Base-by-base conservation (phyloP, 2,113 vertebrate species). In the Colius striatus region DNA sequence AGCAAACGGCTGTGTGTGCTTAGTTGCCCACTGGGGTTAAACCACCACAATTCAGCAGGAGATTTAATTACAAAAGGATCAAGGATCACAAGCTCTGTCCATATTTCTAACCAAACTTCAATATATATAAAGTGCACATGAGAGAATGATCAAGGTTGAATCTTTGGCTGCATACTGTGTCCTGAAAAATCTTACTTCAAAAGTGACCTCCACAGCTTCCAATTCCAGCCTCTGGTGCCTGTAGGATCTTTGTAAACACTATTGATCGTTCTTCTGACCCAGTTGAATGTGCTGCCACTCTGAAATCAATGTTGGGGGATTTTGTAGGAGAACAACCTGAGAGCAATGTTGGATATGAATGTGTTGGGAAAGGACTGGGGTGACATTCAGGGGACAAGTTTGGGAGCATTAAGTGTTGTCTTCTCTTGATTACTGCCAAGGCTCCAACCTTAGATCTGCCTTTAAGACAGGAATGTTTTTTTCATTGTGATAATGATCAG, bases 361-460 rank as follows among this genome's bases (percentile, higher is more conserved):
- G n/a, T 73, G 89, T 78, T 66, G 71, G 84, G 71, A 65, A 81
- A 71, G 54, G 72, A 43, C 50, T 18, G 45, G 62, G 36, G 21
- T 94, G 81, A 50, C 41, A 45, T 32, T 50, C 50, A 89, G 58
- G 48, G 57, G 74, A 32, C 0, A 3, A 10, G 11, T 4, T 61
- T 30, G 74, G 77, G 91, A 89, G 61, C 45, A 41, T 74, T 62
- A 75, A 61, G 36, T 50, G 60, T 90, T 76, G 48, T 80, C 67
- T 55, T 81, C 50, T 65, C 63, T 76, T 68, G 80, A 75, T 89
- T 92, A 57, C 84, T 75, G 18, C 91, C 58, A 79, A 54, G 74
- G 67, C 73, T 94, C 26, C 62, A 95, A 72, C 91, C 81, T 92
- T 54, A 91, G 94, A 95, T 96, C 89, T 91, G 67, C 81, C 93